Percentiles rank a stretch among this genome's conserved stretches.
These are phyloP conservation scores for Anser cygnoides DNA, from an alignment of 2,113 vertebrate species.

Conservation along the genomic window DNA sequence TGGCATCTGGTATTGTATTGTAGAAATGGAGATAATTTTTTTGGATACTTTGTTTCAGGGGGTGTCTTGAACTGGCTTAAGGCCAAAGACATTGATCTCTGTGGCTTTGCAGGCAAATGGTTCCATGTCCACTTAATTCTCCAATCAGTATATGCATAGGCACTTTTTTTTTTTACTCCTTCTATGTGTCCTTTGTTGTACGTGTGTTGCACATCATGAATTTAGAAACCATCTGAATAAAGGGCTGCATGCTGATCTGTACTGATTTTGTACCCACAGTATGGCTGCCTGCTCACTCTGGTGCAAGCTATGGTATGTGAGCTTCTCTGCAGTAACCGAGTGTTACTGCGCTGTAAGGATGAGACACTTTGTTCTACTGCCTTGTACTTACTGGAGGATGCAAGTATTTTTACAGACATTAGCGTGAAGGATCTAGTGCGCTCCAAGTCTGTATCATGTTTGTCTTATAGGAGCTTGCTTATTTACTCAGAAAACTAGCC, in stretches of 20 bases:
- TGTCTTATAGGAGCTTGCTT: background rate
- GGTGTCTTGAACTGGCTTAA: background rate
- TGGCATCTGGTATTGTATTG: background rate
- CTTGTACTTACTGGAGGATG: background rate
- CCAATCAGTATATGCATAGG: background rate
- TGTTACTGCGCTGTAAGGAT: background rate
- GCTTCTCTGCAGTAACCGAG: background rate
- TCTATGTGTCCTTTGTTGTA: background rate
- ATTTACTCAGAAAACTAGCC: background rate
- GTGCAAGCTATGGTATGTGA: background rate
- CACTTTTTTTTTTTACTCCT: background rate
- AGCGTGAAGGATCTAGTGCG: background rate
- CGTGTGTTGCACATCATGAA: background rate
- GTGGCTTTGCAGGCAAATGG: background rate
- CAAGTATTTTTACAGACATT: background rate
- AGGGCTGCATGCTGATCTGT: background rate
- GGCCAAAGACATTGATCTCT: background rate
- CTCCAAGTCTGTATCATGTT: background rate
- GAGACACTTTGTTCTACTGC: background rate
- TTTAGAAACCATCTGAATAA: background rate
- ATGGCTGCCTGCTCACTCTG: background rate
- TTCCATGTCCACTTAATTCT: background rate
- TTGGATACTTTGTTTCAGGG: background rate
- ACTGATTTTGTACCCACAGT: rapidly evolving
- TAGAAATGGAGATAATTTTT: background rate